Conservation (phyloP, 2,888 invertebrate species). For the Anorthoa munda region DNA sequence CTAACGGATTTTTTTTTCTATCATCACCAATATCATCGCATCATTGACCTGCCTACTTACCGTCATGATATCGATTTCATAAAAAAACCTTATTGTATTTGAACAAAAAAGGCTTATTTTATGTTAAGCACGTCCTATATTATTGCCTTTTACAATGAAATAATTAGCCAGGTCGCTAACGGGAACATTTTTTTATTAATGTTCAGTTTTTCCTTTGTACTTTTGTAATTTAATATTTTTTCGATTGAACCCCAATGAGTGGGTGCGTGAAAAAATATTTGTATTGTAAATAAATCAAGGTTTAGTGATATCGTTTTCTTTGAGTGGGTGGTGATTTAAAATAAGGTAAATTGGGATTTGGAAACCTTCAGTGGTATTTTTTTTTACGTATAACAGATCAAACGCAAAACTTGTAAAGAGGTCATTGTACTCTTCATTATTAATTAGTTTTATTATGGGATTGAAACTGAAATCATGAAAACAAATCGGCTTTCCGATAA, state of each 20-base stretch:
- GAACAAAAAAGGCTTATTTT: constrained; percentile 88
- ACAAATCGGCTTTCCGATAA: too few species aligned
- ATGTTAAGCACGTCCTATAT: constrained; percentile 85
- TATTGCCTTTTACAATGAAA: constrained; percentile 86
- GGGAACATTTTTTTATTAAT: constrained; percentile 84
- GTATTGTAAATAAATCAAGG: constrained; percentile 77
- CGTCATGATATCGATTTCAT: constrained; percentile 83
- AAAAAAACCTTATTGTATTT: constrained; percentile 85
- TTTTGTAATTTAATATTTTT: constrained; percentile 90
- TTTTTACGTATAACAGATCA: not conserved
- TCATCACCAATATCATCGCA: constrained; percentile 61
- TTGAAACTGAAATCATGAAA: too few species aligned
- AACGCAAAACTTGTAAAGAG: too few species aligned
- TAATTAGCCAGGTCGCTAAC: constrained; percentile 89
- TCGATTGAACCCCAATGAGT: constrained; percentile 76
- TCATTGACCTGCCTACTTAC: constrained; percentile 81
- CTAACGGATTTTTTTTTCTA: constrained; percentile 60
- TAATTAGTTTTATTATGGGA: too few species aligned
- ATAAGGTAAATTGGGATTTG: constrained; percentile 2
- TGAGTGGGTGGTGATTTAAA: constrained; percentile 49
- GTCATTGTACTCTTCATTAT: too few species aligned
- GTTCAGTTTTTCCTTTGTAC: constrained; percentile 83
- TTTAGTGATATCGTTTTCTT: constrained; percentile 68
- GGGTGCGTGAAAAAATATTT: constrained; percentile 78
- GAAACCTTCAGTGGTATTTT: not conserved